phyloP scores from a whole-genome alignment of 1,140 invertebrate genomes.

The Philaenus spumarius region DNA sequence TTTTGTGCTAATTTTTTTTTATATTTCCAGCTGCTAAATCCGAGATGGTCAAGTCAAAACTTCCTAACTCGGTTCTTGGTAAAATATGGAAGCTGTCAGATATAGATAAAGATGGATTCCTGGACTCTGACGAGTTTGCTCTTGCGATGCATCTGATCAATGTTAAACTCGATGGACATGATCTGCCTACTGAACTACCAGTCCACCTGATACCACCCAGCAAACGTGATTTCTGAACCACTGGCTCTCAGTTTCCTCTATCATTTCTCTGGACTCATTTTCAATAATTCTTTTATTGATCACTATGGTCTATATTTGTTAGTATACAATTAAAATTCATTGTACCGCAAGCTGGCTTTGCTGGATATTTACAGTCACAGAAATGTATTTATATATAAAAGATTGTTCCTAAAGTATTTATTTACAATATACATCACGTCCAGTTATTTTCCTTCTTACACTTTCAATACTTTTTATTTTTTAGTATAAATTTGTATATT shows the following conservation, averaged over 20 bases:
- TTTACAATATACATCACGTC: no score
- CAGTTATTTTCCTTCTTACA: no score
- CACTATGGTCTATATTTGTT: no score
- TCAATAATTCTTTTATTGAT: no score
- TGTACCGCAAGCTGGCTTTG: no score
- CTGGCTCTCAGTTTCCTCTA: not conserved
- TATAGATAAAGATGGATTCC: constrained; percentile 91
- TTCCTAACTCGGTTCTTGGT: constrained; percentile 94
- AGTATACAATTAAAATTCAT: no score
- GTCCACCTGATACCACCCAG: constrained; percentile 92
- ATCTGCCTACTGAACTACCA: constrained; percentile 86
- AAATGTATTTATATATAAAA: no score
- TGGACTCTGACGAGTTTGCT: constrained; percentile 97
- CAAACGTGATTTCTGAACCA: constrained; percentile 44
- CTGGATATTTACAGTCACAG: no score
- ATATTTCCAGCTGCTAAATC: constrained; percentile 70
- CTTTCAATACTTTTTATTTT: no score
- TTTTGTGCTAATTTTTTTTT: not conserved
- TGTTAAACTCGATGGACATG: constrained; percentile 89
- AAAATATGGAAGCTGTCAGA: constrained; percentile 98
- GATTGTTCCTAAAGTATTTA: no score
- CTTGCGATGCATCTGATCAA: constrained; percentile 97
- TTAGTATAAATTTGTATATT: no score
- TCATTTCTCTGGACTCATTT: constrained; percentile 11
- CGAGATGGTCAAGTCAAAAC: constrained; percentile 97